A percentile compares a stretch with the other conserved stretches of the same genome.
Conservation (phyloP, 1,140 invertebrate genomes). For the Drosophila ananassae region DNA sequence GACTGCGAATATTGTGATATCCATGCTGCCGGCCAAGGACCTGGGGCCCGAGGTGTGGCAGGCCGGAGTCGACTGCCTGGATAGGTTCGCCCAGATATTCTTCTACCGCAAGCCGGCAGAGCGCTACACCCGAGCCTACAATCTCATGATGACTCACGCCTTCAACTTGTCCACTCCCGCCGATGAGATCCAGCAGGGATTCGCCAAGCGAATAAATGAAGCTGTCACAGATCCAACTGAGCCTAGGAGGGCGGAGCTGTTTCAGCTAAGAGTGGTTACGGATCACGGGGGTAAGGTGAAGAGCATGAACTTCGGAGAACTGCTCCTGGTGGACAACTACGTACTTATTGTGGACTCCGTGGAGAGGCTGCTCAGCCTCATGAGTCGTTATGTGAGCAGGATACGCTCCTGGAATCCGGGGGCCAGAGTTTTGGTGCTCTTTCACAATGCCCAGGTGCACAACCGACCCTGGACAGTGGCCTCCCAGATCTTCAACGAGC, state of each 20-base stretch:
- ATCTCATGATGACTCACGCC: slow-evolving; percentile 61
- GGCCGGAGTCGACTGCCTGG: slow-evolving; percentile 71
- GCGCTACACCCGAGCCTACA: slow-evolving; percentile 65
- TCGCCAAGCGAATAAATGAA: slow-evolving; percentile 61
- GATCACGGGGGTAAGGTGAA: slow-evolving; percentile 13
- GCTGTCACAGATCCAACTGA: slow-evolving; percentile 30
- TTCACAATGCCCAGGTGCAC: slow-evolving; percentile 42
- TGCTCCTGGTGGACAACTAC: slow-evolving; percentile 69
- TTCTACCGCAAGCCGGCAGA: slow-evolving; percentile 59
- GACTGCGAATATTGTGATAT: slow-evolving; percentile 69
- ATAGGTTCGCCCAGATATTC: slow-evolving; percentile 66
- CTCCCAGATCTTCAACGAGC: slow-evolving; percentile 51
- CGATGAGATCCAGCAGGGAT: slow-evolving; percentile 66
- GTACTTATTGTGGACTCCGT: slow-evolving; percentile 66
- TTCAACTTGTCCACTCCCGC: slow-evolving; percentile 70
- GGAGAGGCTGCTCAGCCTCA: slow-evolving; percentile 36
- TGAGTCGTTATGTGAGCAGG: slow-evolving; percentile 45
- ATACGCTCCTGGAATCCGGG: slow-evolving; percentile 79
- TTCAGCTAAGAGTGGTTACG: slow-evolving; percentile 67
- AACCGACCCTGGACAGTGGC: slow-evolving; percentile 48
- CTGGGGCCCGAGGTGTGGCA: slow-evolving; percentile 58
- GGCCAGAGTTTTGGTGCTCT: slow-evolving; percentile 73
- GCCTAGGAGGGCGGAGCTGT: slow-evolving; percentile 26
- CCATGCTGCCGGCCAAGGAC: slow-evolving; percentile 59
- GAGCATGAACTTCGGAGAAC: slow-evolving; percentile 24